Conservation (phyloP, 2,888 invertebrate genomes). For the Epirrita christyi region DNA sequence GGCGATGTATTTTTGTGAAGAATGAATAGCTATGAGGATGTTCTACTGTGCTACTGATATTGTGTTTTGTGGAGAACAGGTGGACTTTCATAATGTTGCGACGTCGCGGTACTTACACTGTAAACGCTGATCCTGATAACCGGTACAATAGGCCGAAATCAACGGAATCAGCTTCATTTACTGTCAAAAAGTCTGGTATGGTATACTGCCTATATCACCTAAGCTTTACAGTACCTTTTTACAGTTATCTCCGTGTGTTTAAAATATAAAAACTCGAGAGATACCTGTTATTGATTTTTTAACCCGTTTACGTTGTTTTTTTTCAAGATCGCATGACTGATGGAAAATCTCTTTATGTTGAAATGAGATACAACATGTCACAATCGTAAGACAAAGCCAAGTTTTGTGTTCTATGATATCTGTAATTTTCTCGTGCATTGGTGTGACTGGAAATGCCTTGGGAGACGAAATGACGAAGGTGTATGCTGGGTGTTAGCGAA, state of each 20-base stretch:
- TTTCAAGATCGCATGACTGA: slow-evolving; percentile 22
- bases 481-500: background rate
- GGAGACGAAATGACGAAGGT: background rate
- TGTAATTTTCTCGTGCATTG: no score
- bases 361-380: slow-evolving; percentile 7
- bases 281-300: slow-evolving; percentile 7
- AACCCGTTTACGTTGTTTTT: slow-evolving; percentile 9
- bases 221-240: no score
- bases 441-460: background rate
- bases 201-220: slow-evolving; percentile 3
- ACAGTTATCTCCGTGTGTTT: background rate
- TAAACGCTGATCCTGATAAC: slow-evolving; percentile 66
- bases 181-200: slow-evolving; percentile 65
- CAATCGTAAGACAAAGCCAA: slow-evolving; percentile 4
- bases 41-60: slow-evolving; percentile 20
- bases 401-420: background rate
- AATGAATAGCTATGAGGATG: slow-evolving; percentile 38
- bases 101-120: slow-evolving; percentile 76
- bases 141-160: slow-evolving; percentile 55
- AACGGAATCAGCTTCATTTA: slow-evolving; percentile 48
- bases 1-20: slow-evolving; percentile 25
- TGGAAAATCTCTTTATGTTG: slow-evolving; percentile 17
- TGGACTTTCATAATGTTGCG: slow-evolving; percentile 65
- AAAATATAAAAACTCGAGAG: background rate
- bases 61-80: slow-evolving; percentile 38